These are phyloP conservation scores for Okapia johnstoni DNA, from an alignment of 2,113 vertebrate species.

Conservation along the genomic window DNA sequence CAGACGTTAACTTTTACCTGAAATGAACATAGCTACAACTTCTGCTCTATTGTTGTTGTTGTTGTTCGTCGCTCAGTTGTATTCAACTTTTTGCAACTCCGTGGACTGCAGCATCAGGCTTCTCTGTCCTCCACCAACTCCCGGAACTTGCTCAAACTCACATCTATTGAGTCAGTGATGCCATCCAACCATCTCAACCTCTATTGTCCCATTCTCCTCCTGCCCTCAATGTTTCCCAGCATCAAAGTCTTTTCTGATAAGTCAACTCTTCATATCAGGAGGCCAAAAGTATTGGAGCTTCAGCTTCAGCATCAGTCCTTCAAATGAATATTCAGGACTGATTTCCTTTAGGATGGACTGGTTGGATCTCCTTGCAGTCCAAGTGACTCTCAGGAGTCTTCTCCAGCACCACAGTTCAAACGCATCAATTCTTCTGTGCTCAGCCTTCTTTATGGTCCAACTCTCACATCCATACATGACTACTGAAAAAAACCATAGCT, in stretches of 20 bases:
- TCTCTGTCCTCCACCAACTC: not conserved
- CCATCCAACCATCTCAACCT: not conserved
- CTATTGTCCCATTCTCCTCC: not conserved
- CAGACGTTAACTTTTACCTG: not conserved
- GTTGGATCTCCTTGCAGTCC: not conserved
- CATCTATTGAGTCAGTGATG: not conserved
- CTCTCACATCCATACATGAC: not conserved
- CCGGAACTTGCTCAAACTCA: not conserved
- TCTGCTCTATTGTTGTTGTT: not conserved
- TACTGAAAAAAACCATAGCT: not conserved
- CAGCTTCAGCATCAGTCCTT: not conserved
- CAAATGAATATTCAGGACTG: not conserved
- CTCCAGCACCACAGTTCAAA: not conserved
- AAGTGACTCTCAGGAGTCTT: not conserved
- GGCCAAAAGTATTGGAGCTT: not conserved
- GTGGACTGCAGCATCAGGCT: not conserved
- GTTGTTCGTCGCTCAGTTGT: accelerated
- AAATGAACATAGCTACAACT: not conserved
- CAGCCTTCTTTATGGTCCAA: not conserved
- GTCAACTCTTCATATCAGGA: not conserved
- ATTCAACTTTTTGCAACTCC: not conserved
- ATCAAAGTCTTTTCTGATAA: not conserved
- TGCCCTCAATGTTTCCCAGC: not conserved
- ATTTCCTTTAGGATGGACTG: not conserved
- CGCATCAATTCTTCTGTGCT: accelerated